Evolutionary conservation across 1,140 invertebrate species (phyloP).

Genomic region (Octopus sinensis): DNA sequence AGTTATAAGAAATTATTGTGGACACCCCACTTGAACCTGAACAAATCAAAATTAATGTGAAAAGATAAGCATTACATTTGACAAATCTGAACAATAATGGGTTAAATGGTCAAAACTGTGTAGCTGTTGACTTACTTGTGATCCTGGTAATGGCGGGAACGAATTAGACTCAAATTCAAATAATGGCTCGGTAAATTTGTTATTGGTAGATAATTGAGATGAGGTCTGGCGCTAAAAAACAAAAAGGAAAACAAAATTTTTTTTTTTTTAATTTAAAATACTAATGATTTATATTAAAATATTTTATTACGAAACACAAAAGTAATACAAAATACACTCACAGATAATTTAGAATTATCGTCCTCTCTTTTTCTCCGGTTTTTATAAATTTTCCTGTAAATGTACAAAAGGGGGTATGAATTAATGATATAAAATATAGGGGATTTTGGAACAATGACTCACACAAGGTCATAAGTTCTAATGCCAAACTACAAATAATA

Average conservation of each 20-base stretch:
- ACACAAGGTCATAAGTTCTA: no score
- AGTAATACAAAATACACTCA: constrained; percentile 24
- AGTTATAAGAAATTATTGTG: no score
- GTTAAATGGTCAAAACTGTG: background rate
- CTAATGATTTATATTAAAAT: background rate
- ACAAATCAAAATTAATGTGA: no score
- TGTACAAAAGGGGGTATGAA: no score
- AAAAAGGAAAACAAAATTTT: background rate
- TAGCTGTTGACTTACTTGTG: constrained; percentile 37
- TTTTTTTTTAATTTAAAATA: constrained; percentile 10
- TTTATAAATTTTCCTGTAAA: constrained; percentile 32
- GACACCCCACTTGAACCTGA: no score
- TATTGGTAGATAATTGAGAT: constrained; percentile 28
- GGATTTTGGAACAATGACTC: no score
- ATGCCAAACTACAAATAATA: no score
- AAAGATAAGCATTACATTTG: background rate
- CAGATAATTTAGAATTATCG: constrained; percentile 41
- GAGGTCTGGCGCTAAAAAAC: constrained; percentile 34
- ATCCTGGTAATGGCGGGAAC: constrained; percentile 77
- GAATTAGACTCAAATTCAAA: constrained; percentile 78
- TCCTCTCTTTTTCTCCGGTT: constrained; percentile 40
- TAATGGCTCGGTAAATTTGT: constrained; percentile 51
- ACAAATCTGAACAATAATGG: background rate
- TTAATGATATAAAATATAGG: no score
- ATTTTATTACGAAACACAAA: background rate